Base-by-base conservation (phyloP, 1,140 invertebrate species). In the Dreissena polymorpha region DNA sequence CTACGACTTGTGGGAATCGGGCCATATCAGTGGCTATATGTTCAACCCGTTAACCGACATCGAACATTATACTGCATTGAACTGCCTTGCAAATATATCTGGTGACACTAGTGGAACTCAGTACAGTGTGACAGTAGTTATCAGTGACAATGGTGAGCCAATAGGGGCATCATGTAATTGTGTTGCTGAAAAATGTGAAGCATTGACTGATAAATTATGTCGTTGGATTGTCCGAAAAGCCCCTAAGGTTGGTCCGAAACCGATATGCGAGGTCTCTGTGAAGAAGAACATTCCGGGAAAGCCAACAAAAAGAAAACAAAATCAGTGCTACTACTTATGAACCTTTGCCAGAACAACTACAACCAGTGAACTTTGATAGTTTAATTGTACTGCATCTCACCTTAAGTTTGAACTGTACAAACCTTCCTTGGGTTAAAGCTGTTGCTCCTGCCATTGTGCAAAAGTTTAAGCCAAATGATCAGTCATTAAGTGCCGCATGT, bases 91-190 rank as follows among this genome's bases (percentile, higher is more conserved):
- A 39, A 76, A 76, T 65, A 55, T 55, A 29, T 76, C 60, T 39
- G n/a, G n/a, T 63, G 73, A 76, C 73, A 76, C 73, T 27, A 76
- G 57, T 76, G 73, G 55, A 16, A 76, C 73, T 64, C 73, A 76
- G 73, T 76, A 77, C 64, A 51, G 51, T 65, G 27, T 49, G 13
- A 50, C 60, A 18, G 73, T 76, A n/a, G 29, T 76, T 18, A n/a
- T 76, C 2, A 76, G 60, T 21, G 73, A 76, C 18, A 64, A 8
- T 25, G 73, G 25, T 39, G 49, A 50, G 12, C 73, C 73, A 18
- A 29, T 64, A 29, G 73, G 73, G 25, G 73, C 14, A 8, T 29
- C 73, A 18, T 76, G 73, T 76, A 64, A 8, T 14, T 76, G 73
- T 65, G 55, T 76, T 64, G 73, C 55, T 64, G 73, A 55, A 21